Conservation (phyloP, 1,140 invertebrate species). For the Magallana gigas region DNA sequence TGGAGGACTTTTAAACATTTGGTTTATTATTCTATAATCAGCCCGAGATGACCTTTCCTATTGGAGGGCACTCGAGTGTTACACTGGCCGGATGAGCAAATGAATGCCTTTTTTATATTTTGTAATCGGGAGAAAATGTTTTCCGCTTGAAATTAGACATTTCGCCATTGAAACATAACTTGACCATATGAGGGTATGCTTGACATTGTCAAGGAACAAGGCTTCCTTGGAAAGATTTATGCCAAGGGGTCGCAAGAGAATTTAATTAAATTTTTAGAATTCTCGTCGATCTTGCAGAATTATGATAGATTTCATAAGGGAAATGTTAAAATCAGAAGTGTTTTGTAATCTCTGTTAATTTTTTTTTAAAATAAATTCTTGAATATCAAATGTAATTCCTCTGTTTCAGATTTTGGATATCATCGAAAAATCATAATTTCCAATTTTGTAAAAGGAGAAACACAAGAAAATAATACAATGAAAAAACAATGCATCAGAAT, state of each 20-base stretch:
- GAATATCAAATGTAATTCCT: not conserved
- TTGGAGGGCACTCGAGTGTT: constrained; percentile 26
- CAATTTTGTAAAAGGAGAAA: too few species aligned
- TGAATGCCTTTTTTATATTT: constrained; percentile 17
- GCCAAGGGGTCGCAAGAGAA: not conserved
- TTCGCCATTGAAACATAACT: not conserved
- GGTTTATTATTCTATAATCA: constrained; percentile 34
- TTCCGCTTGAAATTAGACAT: constrained; percentile 23
- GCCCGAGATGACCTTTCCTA: constrained; percentile 1
- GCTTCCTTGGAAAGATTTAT: not conserved
- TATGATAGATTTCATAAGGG: not conserved
- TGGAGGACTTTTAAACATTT: constrained; percentile 34
- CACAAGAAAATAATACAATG: too few species aligned
- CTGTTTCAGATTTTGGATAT: not conserved
- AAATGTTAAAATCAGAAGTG: not conserved
- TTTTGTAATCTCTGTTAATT: not conserved
- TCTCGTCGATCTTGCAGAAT: not conserved
- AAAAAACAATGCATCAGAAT: too few species aligned
- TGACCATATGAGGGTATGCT: constrained; percentile 12
- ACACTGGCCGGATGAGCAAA: constrained; percentile 4
- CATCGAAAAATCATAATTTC: not conserved
- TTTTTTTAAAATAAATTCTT: not conserved
- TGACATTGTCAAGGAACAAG: not conserved
- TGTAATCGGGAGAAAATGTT: constrained; percentile 34
- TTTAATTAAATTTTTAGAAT: constrained; percentile 36